Conservation (phyloP, 1,140 invertebrate species). For the Rhizoglyphus robini region DNA sequence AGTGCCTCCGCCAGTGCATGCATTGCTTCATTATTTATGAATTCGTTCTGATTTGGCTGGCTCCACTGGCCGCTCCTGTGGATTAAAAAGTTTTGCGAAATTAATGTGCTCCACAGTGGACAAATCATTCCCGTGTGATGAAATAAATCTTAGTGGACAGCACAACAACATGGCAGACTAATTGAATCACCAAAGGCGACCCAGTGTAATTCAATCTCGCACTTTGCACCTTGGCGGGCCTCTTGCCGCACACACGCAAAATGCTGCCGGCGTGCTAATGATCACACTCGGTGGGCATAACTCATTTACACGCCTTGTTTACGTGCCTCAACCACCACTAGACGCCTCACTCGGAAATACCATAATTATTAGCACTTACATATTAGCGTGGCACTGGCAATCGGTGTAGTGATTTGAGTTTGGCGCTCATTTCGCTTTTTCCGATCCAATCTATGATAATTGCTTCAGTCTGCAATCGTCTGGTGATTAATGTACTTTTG, state of each 20-base stretch:
- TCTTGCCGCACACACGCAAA: background rate
- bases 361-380: too few relatives aligned
- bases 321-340: background rate
- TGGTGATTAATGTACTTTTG: conserved; percentile 10
- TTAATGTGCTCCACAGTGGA: background rate
- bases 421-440: background rate
- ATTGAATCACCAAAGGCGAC: background rate
- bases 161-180: background rate
- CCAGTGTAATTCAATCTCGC: background rate
- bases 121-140: background rate
- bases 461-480: background rate
- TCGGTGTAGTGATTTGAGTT: conserved; percentile 3
- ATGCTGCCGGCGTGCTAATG: background rate
- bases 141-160: background rate
- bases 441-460: background rate
- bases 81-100: background rate
- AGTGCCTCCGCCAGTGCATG: too few relatives aligned
- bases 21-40: conserved; percentile 6
- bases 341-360: too few relatives aligned
- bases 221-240: background rate
- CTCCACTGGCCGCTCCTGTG: background rate
- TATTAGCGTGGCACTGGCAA: background rate
- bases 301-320: conserved; percentile 7
- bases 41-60: conserved; percentile 7
- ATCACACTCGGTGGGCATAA: background rate